A percentile compares a stretch with the other conserved stretches of the same genome.
Evolutionary conservation across 2,113 vertebrate genomes (phyloP).

Genomic region (Herpailurus yagouaroundi): DNA sequence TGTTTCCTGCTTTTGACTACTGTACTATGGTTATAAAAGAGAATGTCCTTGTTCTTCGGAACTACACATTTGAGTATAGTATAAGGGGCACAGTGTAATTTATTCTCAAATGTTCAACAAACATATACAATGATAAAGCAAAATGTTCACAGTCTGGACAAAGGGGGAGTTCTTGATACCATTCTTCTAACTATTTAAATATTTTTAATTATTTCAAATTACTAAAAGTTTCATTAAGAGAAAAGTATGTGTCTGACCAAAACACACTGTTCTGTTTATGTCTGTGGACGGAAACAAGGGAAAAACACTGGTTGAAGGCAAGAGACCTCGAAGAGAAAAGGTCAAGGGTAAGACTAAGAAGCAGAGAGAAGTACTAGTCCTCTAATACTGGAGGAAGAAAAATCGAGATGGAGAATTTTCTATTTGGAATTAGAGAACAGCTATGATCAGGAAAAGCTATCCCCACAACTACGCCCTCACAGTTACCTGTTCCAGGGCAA

Average conservation of each 20-base stretch:
- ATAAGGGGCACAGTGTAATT: background rate
- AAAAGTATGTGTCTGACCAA: background rate
- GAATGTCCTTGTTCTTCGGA: background rate
- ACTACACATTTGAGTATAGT: background rate
- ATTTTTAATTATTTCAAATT: background rate
- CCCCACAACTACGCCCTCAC: background rate
- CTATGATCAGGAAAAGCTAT: background rate
- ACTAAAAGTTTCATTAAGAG: background rate
- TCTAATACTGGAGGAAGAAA: background rate
- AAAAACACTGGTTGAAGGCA: background rate
- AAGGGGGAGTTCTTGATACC: background rate
- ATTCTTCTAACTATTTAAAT: background rate
- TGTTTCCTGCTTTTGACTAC: background rate
- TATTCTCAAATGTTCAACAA: conserved; percentile 4
- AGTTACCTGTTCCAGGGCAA: background rate
- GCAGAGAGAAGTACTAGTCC: background rate
- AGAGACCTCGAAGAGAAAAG: background rate
- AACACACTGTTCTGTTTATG: background rate
- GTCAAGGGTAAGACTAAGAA: background rate
- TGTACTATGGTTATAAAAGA: background rate
- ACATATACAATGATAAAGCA: background rate
- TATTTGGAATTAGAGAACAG: background rate
- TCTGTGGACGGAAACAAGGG: background rate
- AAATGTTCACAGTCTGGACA: background rate
- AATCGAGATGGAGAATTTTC: background rate